Evolutionary conservation across 30 jellyfish, hydroid and myxozoan species (phyloP), one percentile per base, ranked within the genome.

Genomic region (Hydra vulgaris): DNA sequence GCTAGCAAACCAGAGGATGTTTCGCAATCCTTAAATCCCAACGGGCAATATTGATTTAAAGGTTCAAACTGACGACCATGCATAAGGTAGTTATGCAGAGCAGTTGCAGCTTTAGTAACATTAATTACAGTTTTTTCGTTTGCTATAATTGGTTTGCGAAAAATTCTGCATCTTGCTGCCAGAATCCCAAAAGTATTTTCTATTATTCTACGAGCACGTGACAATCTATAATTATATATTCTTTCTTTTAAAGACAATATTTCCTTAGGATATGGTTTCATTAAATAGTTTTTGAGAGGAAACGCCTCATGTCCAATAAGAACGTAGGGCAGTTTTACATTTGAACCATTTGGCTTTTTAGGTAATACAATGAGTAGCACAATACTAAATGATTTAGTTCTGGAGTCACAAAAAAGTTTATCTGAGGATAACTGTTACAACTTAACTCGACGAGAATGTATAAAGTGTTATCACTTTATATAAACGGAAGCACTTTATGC

Each of bases 101-200:
- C 79, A 26, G 84, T 87, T 68, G 78, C 80, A 40, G 95, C 95
- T 82, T 87, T 86, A 17, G 83, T 86, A 18, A 77, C 68, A 69
- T 84, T 82, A 27, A 75, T 76, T 81, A 84, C 83, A 23, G 66
- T 72, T 77, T 84, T n/a, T 86, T 55, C 79, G 68, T 74, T 81
- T 21, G 92, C 92, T 27, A 74, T 66, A 40, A 81, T 87, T 87
- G 95, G 95, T 56, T 87, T 82, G 70, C 86, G 80, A 74, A 87
- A 77, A 18, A 82, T 82, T 23, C 92, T 71, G 68, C 80, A 87
- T 68, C 95, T 20, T 52, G 85, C 69, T 53, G 88, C 89, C 76
- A 84, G 81, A 25, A 87, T 82, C 24, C 95, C 88, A 87, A 87
- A 81, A 22, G 89, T 73, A 77, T 87, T 87, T 69, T 82, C 95